Percentiles rank a stretch among this genome's conserved stretches.
Conservation (phyloP, 2,797 vertebrate genomes). For the Orientallactaga sibirica region DNA sequence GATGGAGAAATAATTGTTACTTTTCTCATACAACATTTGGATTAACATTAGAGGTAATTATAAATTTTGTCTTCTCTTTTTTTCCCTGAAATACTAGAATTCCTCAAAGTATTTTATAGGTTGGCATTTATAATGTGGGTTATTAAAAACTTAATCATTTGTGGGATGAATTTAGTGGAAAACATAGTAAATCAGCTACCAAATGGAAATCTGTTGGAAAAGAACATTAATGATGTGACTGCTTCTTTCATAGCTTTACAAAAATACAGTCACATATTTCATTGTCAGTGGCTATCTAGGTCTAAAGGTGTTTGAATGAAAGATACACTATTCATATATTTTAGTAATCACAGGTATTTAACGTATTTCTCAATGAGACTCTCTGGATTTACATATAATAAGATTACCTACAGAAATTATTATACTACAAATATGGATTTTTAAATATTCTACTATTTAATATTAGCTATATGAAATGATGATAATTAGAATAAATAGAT, state of each 20-base stretch:
- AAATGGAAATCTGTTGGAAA: slow-evolving; percentile 8
- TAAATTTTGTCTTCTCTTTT: neutral
- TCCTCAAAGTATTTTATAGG: neutral
- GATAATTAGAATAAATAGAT: neutral
- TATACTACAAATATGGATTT: neutral
- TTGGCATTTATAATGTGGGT: neutral
- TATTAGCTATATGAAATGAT: neutral
- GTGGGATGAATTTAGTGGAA: neutral
- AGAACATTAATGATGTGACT: neutral
- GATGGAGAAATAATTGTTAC: neutral
- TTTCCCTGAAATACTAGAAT: neutral
- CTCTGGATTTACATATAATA: neutral
- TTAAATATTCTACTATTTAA: neutral
- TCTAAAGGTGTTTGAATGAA: neutral
- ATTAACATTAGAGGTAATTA: neutral
- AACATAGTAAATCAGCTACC: neutral
- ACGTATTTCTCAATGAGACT: neutral
- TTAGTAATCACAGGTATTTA: slow-evolving; percentile 1
- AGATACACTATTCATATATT: neutral
- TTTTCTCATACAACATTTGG: neutral
- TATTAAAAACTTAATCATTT: slow-evolving; percentile 12
- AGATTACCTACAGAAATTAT: slow-evolving; percentile 26
- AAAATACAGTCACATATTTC: neutral
- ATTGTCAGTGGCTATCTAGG: neutral
- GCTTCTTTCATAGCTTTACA: neutral